Evolutionary conservation across 2,888 invertebrate species (phyloP), one percentile per base, ranked within the genome.

Genomic region (Scelioninae gen. 1): DNA sequence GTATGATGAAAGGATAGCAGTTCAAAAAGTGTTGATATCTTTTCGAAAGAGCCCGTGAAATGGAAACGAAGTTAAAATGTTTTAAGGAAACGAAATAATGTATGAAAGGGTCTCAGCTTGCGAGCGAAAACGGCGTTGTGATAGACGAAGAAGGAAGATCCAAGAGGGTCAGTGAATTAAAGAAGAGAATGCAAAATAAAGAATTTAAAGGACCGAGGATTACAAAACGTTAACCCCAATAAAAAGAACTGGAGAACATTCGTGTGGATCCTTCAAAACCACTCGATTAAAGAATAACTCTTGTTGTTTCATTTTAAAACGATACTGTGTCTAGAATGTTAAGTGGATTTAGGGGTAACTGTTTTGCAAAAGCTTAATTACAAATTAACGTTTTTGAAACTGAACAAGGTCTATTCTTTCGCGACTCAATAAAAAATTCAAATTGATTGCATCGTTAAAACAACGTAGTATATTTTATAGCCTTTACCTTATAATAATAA

Each of bases 1-100:
- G 63, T 53, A 55, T 55, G 62, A 62, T 63, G 72, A 74, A 72
- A 74, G 49, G 62, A 51, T 63, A 32, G 63, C 32, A 23, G 72
- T 53, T 72, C 9, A 40, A 55, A 63, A 74, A 62, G 62, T 53
- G 71, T 72, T 60, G 71, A 72, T 72, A 72, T 53, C 62, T 60
- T 72, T 55, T 38, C 10, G 10, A 43, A 38, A 29, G 23, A 56
- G 23, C 34, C 69, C 13, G 38, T 32, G 53, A 11, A 45, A 72
- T 62, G 43, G 53, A 62, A 62, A 53, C 32, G 40, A 32, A 62
- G 62, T 62, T 72, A 62, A 72, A 62, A 53, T 72, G 72, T 62
- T 72, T 62, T 72, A 72, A 72, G 62, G 53, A 62, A 72, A 62
- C 72, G 72, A 62, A 74, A 65, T 65, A 74, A 63, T 74, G 56